Base-by-base conservation (phyloP, 53 echinoderm and acorn worm species). In the Crossaster papposus region DNA sequence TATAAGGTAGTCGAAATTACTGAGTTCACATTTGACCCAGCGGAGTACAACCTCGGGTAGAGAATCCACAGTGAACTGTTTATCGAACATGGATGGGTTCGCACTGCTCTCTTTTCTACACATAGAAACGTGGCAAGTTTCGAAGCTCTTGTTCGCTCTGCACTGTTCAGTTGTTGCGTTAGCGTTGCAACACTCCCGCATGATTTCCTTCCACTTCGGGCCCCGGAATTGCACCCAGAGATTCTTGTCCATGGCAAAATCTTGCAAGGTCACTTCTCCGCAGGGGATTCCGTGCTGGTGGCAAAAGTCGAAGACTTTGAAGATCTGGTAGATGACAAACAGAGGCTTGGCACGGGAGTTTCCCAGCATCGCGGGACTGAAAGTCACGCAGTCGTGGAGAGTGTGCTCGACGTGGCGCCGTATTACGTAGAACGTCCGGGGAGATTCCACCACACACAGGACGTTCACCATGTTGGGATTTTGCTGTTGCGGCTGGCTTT, bases 1-100 rank as follows among this genome's bases (percentile, higher is more conserved):
- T 93, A 99, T 99, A 53, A 99, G 92, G 83, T 99, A 99, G 86
- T 99, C 99, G 88, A 89, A 99, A 70, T 99, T 99, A 30, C 89
- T 89, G 24, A 99, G 71, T 86, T 99, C 74, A 33, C 96, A 94
- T 81, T 91, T 89, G 15, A 95, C 93, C 99, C 99, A 99, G 33
- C 89, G 88, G 80, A 92, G 91, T 36, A 94, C 92, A 51, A 96
- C 65, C 65, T 93, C 94, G 35, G 99, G 93, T 18, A 98, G 73
- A 2, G 81, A 51, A 1, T 94, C 31, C 36, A 73, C 6, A 0
- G 74, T 73, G 35, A 30, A 73, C 35, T 73, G 74, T 30, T 73
- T 2, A 26, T 68, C 68, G 4, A 2, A 26, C 11, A 23, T 28
- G 22, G 28, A 5, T 14, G 22, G 68, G 4, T 68, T 12, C 4